Evolutionary conservation across 53 echinoderm and acorn worm species (phyloP).

Genomic region (Paracentrotus lividus): DNA sequence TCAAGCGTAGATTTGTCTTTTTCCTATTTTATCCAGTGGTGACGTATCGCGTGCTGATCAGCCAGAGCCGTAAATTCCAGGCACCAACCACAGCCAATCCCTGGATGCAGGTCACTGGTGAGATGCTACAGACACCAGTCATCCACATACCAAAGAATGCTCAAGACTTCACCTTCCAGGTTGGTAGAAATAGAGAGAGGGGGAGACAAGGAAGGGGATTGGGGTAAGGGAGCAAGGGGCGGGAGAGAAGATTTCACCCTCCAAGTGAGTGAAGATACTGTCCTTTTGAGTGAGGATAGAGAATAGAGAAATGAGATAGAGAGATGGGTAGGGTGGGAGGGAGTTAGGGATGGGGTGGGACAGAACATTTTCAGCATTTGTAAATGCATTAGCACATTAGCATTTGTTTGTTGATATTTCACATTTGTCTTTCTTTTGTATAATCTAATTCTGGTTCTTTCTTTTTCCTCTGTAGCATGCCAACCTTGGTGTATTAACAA

Average conservation of each 20-base stretch:
- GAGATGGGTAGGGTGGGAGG: background rate
- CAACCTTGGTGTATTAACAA: slow-evolving; percentile 95
- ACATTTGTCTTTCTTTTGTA: too few relatives aligned
- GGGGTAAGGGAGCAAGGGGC: background rate
- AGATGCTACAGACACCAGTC: slow-evolving; percentile 86
- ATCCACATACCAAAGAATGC: slow-evolving; percentile 92
- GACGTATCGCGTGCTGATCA: slow-evolving; percentile 90
- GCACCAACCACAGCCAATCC: slow-evolving; percentile 93
- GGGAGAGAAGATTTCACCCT: too few relatives aligned
- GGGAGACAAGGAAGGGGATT: background rate
- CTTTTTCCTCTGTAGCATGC: slow-evolving; percentile 77
- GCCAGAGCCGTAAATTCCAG: slow-evolving; percentile 96
- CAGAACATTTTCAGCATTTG: too few relatives aligned
- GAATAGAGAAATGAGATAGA: too few relatives aligned
- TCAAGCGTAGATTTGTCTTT: too few relatives aligned
- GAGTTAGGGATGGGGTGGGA: background rate
- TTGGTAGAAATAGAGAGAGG: slow-evolving; percentile 23
- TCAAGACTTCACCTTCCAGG: slow-evolving; percentile 94
- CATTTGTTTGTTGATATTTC: too few relatives aligned
- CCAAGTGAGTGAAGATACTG: too few relatives aligned
- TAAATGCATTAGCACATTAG: too few relatives aligned
- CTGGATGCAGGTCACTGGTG: slow-evolving; percentile 95
- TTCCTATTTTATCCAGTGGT: slow-evolving; percentile 77
- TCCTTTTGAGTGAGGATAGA: too few relatives aligned
- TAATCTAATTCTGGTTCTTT: too few relatives aligned